Base-by-base conservation (phyloP, 1,140 invertebrate species). In the Scaptomyza pallida region DNA sequence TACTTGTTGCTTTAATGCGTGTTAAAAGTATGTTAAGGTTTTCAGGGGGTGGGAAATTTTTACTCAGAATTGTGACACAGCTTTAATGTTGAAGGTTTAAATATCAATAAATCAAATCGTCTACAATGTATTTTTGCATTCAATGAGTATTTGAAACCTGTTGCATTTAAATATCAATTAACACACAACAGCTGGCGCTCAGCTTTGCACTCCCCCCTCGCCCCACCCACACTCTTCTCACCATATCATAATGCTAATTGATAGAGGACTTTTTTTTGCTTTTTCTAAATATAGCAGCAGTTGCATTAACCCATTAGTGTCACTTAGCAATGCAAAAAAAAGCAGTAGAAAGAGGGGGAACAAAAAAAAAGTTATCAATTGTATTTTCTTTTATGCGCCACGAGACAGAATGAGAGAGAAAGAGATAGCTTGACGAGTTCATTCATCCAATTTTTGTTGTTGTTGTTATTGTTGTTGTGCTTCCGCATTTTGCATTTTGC, bases 301-400 rank as follows among this genome's bases (percentile, higher is more conserved):
- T 37, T 35, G 61, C 55, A 63, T 62, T 80, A 86, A 86, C 73
- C 81, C 80, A 86, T 85, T 86, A 63, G 60, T 72, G 81, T 70
- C 67, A 77, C 64, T 77, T 83, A 59, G 40, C 12, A 79, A 73
- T 72, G 70, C 64, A 47, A 55, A 56, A 47, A 37, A n/a, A 2
- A 5, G n/a, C n/a, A n/a, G n/a, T n/a, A 12, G n/a, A 37, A 37
- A 37, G 4, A n/a, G 3, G n/a, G 44, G n/a, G 3, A n/a, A 37
- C n/a, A n/a, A 37, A n/a, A 9, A 10, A 54, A 37, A n/a, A n/a
- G 44, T 65, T 21, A 45, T 52, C 45, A 47, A 51, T 65, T 23
- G 21, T 21, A 21, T 47, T 47, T 47, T 47, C 2, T 40, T 52
- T 15, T 19, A 35, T 21, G 19, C 5, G 19, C 5, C 19, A 23